Conservation (phyloP, 2,888 invertebrate species). For the Amorpha juglandis region DNA sequence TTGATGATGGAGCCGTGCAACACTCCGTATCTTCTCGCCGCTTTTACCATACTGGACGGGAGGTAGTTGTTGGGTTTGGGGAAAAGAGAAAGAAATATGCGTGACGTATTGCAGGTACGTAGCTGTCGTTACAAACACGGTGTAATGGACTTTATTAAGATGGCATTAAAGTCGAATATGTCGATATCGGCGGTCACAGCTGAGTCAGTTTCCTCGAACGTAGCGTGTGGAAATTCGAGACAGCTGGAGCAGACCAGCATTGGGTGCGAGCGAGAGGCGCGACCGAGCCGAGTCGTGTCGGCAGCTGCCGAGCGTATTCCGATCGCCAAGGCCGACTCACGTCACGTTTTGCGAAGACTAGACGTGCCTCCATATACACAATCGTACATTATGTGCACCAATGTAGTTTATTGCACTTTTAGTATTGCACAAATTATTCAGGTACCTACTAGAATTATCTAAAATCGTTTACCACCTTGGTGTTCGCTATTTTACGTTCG, state of each 20-base stretch:
- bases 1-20: slow-evolving; percentile 54
- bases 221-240: slow-evolving; percentile 76
- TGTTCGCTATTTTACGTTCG: neutral
- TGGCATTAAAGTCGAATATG: slow-evolving; percentile 58
- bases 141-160: slow-evolving; percentile 48
- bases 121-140: slow-evolving; percentile 43
- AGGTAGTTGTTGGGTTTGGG: slow-evolving; percentile 73
- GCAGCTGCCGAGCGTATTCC: slow-evolving; percentile 64
- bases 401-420: slow-evolving; percentile 66
- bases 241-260: slow-evolving; percentile 63
- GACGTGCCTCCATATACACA: slow-evolving; percentile 57
- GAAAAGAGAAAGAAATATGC: slow-evolving; percentile 80
- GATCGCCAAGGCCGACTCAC: slow-evolving; percentile 78
- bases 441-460: slow-evolving; percentile 30
- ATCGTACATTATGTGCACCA: slow-evolving; percentile 43
- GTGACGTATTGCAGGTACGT: slow-evolving; percentile 59
- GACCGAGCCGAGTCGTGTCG: slow-evolving; percentile 57
- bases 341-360: slow-evolving; percentile 78
- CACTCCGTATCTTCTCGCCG: slow-evolving; percentile 66
- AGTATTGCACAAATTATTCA: neutral
- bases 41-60: slow-evolving; percentile 74
- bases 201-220: slow-evolving; percentile 76
- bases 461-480: neutral
- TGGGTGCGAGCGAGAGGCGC: slow-evolving; percentile 69
- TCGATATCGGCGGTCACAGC: slow-evolving; percentile 52